Conservation (phyloP, 2,888 invertebrate species). For the Bruchidius siliquastri region DNA sequence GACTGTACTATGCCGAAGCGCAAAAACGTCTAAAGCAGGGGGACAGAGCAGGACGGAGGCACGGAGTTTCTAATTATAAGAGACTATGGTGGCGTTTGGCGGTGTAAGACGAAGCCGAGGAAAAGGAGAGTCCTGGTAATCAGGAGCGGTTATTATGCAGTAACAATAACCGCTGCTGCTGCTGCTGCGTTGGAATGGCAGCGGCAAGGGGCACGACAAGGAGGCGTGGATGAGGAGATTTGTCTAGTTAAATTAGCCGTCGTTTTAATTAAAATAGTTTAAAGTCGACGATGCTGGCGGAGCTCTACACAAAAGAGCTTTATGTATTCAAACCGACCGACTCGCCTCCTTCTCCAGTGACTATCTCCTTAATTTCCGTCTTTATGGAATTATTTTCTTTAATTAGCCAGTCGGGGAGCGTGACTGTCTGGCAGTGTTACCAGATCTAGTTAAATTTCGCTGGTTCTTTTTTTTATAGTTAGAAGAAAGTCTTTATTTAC, state of each 20-base stretch:
- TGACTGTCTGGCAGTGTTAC: neutral
- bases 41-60: neutral
- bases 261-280: conserved; percentile 50
- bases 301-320: conserved; percentile 34
- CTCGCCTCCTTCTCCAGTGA: neutral
- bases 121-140: conserved; percentile 16
- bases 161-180: conserved; percentile 28
- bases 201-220: conserved; percentile 11
- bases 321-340: conserved; percentile 26
- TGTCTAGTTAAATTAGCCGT: conserved; percentile 49
- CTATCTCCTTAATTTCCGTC: conserved; percentile 44
- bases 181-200: neutral
- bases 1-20: neutral
- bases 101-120: conserved; percentile 11
- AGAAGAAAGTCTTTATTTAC: too few species aligned
- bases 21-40: neutral
- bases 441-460: neutral
- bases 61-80: neutral
- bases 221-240: conserved; percentile 33
- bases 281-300: conserved; percentile 42
- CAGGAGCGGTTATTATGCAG: conserved; percentile 28
- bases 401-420: neutral
- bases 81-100: neutral
- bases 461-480: too few species aligned
- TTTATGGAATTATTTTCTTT: conserved; percentile 5